Base-by-base conservation (phyloP, 1,140 invertebrate species). In the Drosophila melanica region DNA sequence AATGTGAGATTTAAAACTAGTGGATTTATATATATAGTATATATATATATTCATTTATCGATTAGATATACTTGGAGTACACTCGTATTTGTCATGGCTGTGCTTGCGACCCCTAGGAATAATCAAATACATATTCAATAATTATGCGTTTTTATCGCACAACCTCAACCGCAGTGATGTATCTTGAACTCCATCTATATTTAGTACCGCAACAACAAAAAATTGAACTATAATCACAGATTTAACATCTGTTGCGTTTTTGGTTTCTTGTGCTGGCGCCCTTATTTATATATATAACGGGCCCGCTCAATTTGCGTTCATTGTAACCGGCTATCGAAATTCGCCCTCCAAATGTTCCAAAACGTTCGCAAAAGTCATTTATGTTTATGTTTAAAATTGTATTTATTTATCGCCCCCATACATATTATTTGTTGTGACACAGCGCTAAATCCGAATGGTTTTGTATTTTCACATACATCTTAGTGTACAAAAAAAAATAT, bases 131-230 rank as follows among this genome's bases (percentile, higher is more conserved):
- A 4, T 68, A 48, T 33, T 16, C 44, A 16, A 18, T 67, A 48
- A 45, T 54, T 47, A 30, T 18, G 51, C 11, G 7, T 44, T 12
- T 59, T 48, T 50, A 59, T 57, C 54, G 39, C 18, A 20, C 6
- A 37, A 37, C 44, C 45, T 35, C 63, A 68, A 75, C 47, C 27
- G 42, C n/a, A 30, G 14, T n/a, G 42, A 33, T 42, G 57, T 63
- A 82, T 80, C 82, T 82, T 81, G 57, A 78, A 76, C 79, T 23
- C 50, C 47, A 20, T 20, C 10, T 35, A 35, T 35, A 35, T 35
- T 3, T 9, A 35, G 9, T 35, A 35, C 1, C 33, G 10, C 9
- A 58, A 53, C 12, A 27, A 27, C 27, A 27, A 27, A 5, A 27
- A 27, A 5, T 5, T 27, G 0, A 27, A 12, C 50, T 37, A 14